Percentiles rank a stretch among this genome's conserved stretches.
These are phyloP conservation scores for Tholera decimalis DNA, from an alignment of 2,888 invertebrate genomes.

Conservation along the genomic window DNA sequence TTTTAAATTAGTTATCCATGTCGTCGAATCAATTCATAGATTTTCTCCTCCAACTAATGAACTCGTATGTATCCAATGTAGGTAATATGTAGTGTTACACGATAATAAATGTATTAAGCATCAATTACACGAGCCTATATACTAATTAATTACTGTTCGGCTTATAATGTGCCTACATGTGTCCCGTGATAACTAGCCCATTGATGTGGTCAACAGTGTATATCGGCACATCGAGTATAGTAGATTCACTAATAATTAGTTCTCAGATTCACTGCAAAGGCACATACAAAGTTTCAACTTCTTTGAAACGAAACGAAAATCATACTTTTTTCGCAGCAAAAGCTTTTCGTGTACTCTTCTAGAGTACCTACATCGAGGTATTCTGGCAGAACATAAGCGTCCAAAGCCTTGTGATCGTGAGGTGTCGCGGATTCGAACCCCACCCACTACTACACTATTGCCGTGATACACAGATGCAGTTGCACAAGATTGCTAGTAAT, in stretches of 20 bases:
- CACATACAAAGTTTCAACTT: neutral
- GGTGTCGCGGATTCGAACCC: no score
- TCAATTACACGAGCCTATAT: conserved; percentile 39
- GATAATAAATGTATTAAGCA: conserved; percentile 44
- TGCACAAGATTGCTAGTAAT: no score
- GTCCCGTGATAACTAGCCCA: conserved; percentile 44
- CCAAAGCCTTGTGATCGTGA: no score
- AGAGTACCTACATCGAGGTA: no score
- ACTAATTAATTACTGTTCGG: conserved; percentile 52
- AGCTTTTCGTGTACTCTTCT: no score
- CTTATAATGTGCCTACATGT: conserved; percentile 30
- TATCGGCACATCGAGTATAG: conserved; percentile 27
- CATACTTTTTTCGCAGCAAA: no score
- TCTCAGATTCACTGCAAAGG: neutral
- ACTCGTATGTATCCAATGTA: neutral
- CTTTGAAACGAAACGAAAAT: no score
- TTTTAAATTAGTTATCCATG: neutral
- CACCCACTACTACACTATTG: no score
- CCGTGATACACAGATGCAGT: no score
- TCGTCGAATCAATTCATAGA: neutral
- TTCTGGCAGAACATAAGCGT: no score
- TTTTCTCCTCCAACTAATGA: conserved; percentile 3
- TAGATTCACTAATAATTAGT: conserved; percentile 9
- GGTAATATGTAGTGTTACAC: conserved; percentile 28
- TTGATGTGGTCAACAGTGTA: conserved; percentile 31